phyloP scores from a whole-genome alignment of 1,140 invertebrate genomes.

The Pseudomyrmex gracilis region DNA sequence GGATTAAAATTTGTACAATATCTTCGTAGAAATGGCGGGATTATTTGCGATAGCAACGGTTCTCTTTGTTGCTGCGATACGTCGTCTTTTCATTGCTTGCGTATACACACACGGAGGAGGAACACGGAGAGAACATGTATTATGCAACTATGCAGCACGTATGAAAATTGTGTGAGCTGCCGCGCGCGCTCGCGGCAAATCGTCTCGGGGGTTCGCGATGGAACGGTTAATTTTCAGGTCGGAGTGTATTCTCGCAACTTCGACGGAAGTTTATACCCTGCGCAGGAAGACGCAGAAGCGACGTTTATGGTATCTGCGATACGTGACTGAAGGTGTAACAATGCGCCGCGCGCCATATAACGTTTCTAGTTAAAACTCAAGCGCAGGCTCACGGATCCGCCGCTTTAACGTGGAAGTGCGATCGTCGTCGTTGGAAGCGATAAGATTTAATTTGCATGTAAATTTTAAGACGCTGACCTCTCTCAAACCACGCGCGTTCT shows the following conservation, averaged over 20 bases:
- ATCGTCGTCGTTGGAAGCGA: slow-evolving; percentile 23
- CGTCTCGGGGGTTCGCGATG: slow-evolving; percentile 1
- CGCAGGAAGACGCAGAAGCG: slow-evolving; percentile 5
- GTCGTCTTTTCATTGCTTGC: not conserved
- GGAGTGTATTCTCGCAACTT: slow-evolving; percentile 6
- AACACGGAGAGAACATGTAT: not conserved
- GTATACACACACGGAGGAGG: too few species aligned
- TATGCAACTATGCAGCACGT: not conserved
- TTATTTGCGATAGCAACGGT: not conserved
- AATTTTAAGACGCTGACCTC: slow-evolving; percentile 18
- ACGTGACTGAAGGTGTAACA: slow-evolving; percentile 45
- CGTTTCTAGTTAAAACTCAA: slow-evolving; percentile 41
- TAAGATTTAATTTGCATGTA: slow-evolving; percentile 43
- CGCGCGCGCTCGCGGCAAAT: slow-evolving; percentile 10
- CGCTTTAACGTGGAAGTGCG: slow-evolving; percentile 1
- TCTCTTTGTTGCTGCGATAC: not conserved
- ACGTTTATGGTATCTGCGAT: slow-evolving; percentile 38
- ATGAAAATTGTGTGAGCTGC: slow-evolving; percentile 7
- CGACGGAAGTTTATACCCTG: slow-evolving; percentile 9
- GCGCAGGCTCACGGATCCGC: slow-evolving; percentile 7
- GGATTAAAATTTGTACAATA: too few species aligned
- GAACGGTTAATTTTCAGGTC: slow-evolving; percentile 40
- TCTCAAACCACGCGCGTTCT: not conserved
- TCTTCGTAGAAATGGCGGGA: too few species aligned
- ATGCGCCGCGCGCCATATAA: slow-evolving; percentile 19